Evolutionary conservation across 2,113 vertebrate genomes (phyloP).

Genomic region (Danionella cerebrum): DNA sequence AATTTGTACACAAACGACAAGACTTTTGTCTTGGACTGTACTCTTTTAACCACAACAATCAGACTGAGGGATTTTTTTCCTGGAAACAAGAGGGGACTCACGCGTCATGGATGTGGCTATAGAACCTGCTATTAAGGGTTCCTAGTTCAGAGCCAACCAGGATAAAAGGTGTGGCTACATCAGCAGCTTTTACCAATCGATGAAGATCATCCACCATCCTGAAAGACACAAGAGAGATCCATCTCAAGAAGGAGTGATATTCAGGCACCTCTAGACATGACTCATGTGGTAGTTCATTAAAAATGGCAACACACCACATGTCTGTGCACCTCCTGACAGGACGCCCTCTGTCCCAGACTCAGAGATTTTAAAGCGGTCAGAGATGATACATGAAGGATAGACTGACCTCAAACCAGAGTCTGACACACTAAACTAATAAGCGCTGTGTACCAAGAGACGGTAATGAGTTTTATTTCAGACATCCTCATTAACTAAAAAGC

Average conservation of each 20-base stretch:
- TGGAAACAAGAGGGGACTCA: constrained; percentile 46
- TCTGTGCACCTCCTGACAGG: background rate
- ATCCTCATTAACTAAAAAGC: constrained; percentile 9
- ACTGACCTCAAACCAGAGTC: background rate
- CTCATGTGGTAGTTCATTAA: background rate
- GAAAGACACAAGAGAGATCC: background rate
- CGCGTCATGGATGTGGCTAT: constrained; percentile 69
- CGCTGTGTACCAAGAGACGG: constrained; percentile 1
- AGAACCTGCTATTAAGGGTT: constrained; percentile 66
- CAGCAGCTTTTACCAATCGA: constrained; percentile 62
- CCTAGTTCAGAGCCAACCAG: constrained; percentile 71
- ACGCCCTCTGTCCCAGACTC: background rate
- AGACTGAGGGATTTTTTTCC: background rate
- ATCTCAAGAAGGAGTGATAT: background rate
- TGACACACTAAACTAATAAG: constrained; percentile 11
- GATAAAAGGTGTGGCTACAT: constrained; percentile 61
- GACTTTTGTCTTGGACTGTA: no score
- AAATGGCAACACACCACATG: background rate
- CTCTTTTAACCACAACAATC: no score
- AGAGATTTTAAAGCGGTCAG: background rate
- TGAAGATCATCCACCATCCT: constrained; percentile 77
- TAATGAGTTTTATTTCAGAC: background rate
- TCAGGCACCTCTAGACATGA: background rate
- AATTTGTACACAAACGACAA: no score
- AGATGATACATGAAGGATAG: background rate